A percentile compares a stretch with the other conserved stretches of the same genome.
phyloP scores from a whole-genome alignment of 2,113 vertebrate genomes.

The Pao palembangensis region DNA sequence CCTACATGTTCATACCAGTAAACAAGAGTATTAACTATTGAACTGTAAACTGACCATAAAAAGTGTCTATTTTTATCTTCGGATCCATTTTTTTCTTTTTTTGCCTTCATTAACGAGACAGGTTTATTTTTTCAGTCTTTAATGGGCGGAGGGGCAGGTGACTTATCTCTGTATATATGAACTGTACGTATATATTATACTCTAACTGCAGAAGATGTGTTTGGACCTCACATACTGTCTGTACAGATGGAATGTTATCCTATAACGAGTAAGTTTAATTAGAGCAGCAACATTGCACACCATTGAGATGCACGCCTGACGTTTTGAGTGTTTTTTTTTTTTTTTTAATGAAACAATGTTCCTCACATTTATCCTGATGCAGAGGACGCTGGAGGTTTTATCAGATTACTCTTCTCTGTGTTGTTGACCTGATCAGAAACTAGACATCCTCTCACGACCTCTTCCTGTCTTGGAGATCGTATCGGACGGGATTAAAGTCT shows the following conservation, averaged over 20 bases:
- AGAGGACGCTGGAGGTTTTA: slow-evolving; percentile 19
- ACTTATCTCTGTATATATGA: slow-evolving; percentile 55
- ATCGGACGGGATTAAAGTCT: slow-evolving; percentile 54
- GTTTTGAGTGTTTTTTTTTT: slow-evolving; percentile 24
- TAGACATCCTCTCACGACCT: too few species aligned
- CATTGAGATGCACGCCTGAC: slow-evolving; percentile 20
- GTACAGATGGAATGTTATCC: slow-evolving; percentile 12
- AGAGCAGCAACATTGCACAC: slow-evolving; percentile 29
- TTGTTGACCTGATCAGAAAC: too few species aligned
- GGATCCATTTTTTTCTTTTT: slow-evolving; percentile 26
- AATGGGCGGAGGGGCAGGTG: not conserved
- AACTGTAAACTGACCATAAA: slow-evolving; percentile 7
- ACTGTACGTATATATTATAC: slow-evolving; percentile 57
- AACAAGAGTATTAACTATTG: slow-evolving; percentile 7
- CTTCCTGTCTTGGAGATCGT: slow-evolving; percentile 19
- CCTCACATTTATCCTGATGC: slow-evolving; percentile 27
- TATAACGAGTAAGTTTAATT: too few species aligned
- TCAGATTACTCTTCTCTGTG: slow-evolving; percentile 25
- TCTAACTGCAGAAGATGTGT: slow-evolving; percentile 25
- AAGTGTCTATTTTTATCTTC: slow-evolving; percentile 26
- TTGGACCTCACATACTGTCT: slow-evolving; percentile 41
- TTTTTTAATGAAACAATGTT: slow-evolving; percentile 32
- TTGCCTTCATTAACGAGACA: slow-evolving; percentile 27
- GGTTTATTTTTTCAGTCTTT: slow-evolving; percentile 1
- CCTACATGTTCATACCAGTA: slow-evolving; percentile 39